Conservation (phyloP, 2,113 vertebrate genomes). For the Peromyscus maniculatus region DNA sequence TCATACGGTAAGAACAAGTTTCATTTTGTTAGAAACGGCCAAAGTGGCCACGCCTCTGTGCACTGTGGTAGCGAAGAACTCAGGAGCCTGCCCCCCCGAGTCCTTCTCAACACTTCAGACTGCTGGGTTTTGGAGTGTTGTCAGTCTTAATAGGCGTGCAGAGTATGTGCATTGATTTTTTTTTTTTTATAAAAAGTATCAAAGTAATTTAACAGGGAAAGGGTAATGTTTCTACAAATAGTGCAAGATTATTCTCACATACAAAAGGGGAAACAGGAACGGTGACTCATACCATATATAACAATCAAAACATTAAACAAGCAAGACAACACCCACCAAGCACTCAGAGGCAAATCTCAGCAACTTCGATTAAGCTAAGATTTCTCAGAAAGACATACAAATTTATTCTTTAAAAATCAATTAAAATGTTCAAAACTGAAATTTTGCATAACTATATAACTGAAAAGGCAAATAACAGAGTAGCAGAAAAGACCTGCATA, state of each 20-base stretch:
- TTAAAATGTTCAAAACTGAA: neutral
- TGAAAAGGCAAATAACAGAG: neutral
- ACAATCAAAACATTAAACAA: neutral
- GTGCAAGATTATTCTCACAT: neutral
- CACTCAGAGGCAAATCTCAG: neutral
- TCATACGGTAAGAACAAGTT: neutral
- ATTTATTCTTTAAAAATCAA: neutral
- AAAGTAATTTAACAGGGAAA: neutral
- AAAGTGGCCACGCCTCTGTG: no score
- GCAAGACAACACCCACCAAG: neutral
- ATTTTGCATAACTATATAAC: neutral
- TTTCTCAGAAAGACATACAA: neutral
- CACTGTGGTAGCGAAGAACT: neutral
- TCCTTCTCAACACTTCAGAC: neutral
- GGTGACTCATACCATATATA: neutral
- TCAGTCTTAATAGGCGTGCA: neutral
- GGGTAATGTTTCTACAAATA: neutral
- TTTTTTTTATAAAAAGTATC: neutral
- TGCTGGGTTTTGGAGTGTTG: no score
- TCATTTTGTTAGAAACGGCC: neutral
- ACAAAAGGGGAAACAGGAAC: neutral
- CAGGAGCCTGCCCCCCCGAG: no score
- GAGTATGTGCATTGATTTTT: neutral
- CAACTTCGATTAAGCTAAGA: no score
- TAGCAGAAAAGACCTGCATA: neutral